These are phyloP conservation scores for Villa cingulata DNA, from an alignment of 2,888 invertebrate species.

Conservation along the genomic window DNA sequence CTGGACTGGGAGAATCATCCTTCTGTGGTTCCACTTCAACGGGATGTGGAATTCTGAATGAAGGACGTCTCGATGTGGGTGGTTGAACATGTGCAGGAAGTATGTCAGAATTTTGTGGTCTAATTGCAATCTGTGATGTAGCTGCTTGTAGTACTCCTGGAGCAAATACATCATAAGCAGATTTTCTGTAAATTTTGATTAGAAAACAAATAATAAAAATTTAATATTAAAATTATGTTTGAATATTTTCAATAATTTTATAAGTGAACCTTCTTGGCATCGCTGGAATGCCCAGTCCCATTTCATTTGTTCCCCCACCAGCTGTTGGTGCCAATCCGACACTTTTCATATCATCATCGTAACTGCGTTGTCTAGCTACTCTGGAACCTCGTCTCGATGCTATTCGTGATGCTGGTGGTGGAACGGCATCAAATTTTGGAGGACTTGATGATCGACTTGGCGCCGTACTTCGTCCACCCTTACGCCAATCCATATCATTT, in stretches of 20 bases:
- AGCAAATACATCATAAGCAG: slow-evolving; percentile 73
- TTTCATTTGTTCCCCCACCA: slow-evolving; percentile 31
- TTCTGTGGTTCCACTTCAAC: slow-evolving; percentile 40
- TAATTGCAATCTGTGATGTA: slow-evolving; percentile 25
- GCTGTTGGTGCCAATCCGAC: slow-evolving; percentile 21
- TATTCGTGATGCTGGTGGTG: slow-evolving; percentile 32
- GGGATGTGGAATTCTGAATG: slow-evolving; percentile 43
- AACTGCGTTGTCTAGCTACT: slow-evolving; percentile 65
- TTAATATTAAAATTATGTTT: not conserved
- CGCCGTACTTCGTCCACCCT: slow-evolving; percentile 46
- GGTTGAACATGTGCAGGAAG: slow-evolving; percentile 16
- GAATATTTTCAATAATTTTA: not conserved
- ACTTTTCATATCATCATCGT: slow-evolving; percentile 61
- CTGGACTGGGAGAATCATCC: slow-evolving; percentile 42
- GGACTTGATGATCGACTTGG: slow-evolving; percentile 48
- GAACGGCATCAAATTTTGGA: slow-evolving; percentile 33
- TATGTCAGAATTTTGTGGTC: slow-evolving; percentile 30
- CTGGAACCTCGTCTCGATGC: slow-evolving; percentile 46
- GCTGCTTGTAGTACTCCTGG: slow-evolving; percentile 42
- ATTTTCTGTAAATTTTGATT: slow-evolving; percentile 31
- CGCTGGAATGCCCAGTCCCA: slow-evolving; percentile 53
- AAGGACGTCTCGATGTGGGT: slow-evolving; percentile 44
- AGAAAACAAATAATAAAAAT: not conserved
- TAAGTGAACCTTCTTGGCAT: slow-evolving; percentile 52
- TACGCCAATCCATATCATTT: slow-evolving; percentile 42